Evolutionary conservation across 2,888 invertebrate species (phyloP).

Genomic region (Macrosiphum euphorbiae): DNA sequence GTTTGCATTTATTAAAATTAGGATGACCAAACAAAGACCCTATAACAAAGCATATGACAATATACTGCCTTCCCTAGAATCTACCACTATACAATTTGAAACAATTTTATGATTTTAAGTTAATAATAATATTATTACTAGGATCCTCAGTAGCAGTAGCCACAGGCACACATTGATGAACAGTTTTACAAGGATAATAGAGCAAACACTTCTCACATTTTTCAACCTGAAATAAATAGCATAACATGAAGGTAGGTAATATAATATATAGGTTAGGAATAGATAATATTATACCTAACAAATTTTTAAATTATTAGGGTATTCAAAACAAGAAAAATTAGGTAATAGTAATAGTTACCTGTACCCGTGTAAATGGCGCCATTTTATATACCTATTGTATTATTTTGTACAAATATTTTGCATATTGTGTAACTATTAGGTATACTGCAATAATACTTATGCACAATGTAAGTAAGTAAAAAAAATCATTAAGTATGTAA

Average conservation of each 20-base stretch:
- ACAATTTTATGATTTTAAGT: neutral
- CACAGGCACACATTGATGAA: neutral
- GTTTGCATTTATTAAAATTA: neutral
- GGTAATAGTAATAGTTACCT: neutral
- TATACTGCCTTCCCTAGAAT: neutral
- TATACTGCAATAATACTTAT: neutral
- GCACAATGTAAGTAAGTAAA: neutral
- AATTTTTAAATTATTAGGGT: neutral
- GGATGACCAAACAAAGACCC: neutral
- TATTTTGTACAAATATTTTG: neutral
- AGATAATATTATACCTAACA: neutral
- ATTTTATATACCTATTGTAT: neutral
- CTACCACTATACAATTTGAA: neutral
- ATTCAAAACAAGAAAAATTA: neutral
- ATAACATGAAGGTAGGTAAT: neutral
- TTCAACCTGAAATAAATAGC: slow-evolving; percentile 3
- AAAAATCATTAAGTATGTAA: neutral
- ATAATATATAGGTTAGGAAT: neutral
- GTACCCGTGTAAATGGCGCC: neutral
- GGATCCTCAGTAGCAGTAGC: neutral
- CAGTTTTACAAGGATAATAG: neutral
- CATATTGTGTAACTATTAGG: neutral
- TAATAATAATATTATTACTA: neutral
- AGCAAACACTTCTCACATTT: neutral
- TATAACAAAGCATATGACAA: neutral